Conservation (phyloP, 2,888 invertebrate species). For the Alentia gelatinosa region DNA sequence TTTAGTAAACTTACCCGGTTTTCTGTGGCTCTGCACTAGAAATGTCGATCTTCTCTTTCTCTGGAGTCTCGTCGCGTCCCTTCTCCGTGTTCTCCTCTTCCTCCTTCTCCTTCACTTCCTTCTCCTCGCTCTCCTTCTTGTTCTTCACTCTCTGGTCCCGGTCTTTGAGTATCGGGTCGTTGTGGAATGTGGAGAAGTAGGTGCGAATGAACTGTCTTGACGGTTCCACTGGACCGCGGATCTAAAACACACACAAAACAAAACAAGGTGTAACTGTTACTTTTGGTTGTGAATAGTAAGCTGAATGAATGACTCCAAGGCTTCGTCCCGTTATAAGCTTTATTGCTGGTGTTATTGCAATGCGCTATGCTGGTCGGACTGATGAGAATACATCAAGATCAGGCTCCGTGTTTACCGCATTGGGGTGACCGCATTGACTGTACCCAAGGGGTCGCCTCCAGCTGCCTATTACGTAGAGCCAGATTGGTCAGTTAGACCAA, state of each 20-base stretch:
- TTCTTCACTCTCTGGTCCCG: conserved; percentile 65
- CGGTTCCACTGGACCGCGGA: conserved; percentile 87
- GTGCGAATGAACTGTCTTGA: conserved; percentile 92
- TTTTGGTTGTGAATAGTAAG: no score
- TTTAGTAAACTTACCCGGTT: conserved; percentile 4
- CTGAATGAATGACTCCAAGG: no score
- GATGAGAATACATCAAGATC: no score
- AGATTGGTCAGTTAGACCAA: no score
- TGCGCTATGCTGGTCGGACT: no score
- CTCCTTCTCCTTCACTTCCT: conserved; percentile 36
- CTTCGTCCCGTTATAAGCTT: no score
- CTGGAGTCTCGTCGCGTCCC: conserved; percentile 45
- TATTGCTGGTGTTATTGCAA: no score
- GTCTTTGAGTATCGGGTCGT: conserved; percentile 87
- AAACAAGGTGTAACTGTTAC: no score
- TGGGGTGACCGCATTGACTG: no score
- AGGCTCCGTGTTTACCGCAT: no score
- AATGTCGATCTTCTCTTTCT: conserved; percentile 55
- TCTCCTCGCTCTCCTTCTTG: conserved; percentile 38
- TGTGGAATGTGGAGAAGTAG: conserved; percentile 92
- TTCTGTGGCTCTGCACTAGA: not conserved
- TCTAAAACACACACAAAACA: conserved; percentile 68
- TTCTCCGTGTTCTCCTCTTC: conserved; percentile 59
- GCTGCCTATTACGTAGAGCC: no score
- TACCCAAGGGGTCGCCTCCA: no score